A percentile compares a stretch with the other conserved stretches of the same genome.
Evolutionary conservation across 2,888 invertebrate species (phyloP).

Genomic region (Criorhina ranunculi): DNA sequence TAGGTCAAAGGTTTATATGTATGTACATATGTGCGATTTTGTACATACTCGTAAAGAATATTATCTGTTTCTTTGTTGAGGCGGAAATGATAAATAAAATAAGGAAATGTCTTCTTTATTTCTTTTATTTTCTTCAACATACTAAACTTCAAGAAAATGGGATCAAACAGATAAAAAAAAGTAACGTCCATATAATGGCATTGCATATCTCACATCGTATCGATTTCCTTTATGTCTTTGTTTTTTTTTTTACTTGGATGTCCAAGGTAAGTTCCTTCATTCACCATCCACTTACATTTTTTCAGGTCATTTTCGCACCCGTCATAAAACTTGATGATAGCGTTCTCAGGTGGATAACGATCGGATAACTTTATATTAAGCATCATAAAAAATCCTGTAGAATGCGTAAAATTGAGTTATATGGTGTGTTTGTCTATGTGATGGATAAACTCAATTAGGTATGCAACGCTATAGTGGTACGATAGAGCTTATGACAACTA

Average conservation of each 20-base stretch:
- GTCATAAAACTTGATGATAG: slow-evolving; percentile 49
- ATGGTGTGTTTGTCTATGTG: slow-evolving; percentile 35
- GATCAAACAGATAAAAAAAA: slow-evolving; percentile 44
- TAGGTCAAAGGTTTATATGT: too few species aligned
- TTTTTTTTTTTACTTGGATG: neutral
- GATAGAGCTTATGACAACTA: slow-evolving; percentile 23
- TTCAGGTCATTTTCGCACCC: slow-evolving; percentile 55
- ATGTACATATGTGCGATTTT: neutral
- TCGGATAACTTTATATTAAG: slow-evolving; percentile 60
- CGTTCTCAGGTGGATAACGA: slow-evolving; percentile 54
- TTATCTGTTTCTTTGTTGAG: too few species aligned
- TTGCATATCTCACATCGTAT: slow-evolving; percentile 45
- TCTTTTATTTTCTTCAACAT: slow-evolving; percentile 26
- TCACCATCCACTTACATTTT: slow-evolving; percentile 30
- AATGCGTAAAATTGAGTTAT: slow-evolving; percentile 44
- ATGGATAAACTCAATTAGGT: slow-evolving; percentile 54
- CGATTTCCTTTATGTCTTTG: slow-evolving; percentile 29
- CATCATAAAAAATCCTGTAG: slow-evolving; percentile 47
- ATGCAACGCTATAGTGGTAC: slow-evolving; percentile 13
- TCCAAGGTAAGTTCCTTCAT: slow-evolving; percentile 27
- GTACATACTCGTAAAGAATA: too few species aligned
- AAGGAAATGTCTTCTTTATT: neutral
- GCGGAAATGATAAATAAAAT: too few species aligned
- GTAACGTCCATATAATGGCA: slow-evolving; percentile 33
- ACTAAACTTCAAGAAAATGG: slow-evolving; percentile 36